These are phyloP conservation scores for Herpailurus yagouaroundi DNA, from an alignment of 2,113 vertebrate species.

Conservation along the genomic window DNA sequence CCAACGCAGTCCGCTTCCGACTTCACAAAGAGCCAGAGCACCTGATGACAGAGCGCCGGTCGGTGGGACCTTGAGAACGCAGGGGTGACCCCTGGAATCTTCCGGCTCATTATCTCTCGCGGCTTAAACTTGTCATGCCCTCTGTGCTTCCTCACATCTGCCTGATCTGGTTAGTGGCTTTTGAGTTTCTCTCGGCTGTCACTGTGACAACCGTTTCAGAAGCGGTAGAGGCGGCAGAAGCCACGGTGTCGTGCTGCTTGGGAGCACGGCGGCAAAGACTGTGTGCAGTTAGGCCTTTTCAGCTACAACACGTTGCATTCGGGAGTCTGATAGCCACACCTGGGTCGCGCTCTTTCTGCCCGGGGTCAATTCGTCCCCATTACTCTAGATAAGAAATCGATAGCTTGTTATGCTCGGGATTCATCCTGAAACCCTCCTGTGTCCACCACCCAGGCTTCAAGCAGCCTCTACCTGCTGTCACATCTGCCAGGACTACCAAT, in stretches of 20 bases:
- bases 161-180: not conserved
- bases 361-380: not conserved
- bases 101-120: not conserved
- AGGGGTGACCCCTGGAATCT: no score
- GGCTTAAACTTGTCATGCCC: fast-evolving
- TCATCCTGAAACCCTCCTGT: not conserved
- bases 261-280: not conserved
- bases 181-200: not conserved
- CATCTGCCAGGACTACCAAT: conserved; percentile 9
- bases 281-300: not conserved
- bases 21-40: not conserved
- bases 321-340: not conserved
- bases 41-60: fast-evolving
- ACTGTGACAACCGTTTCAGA: not conserved
- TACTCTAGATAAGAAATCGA: conserved; percentile 43
- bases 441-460: conserved; percentile 12
- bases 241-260: not conserved
- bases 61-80: not conserved
- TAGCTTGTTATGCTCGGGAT: conserved; percentile 46
- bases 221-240: no score
- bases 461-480: not conserved
- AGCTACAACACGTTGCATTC: not conserved
- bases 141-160: not conserved
- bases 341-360: not conserved
- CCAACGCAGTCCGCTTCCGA: not conserved